These are phyloP conservation scores for Neosalanx taihuensis DNA, from an alignment of 2,797 vertebrate genomes.

Conservation along the genomic window DNA sequence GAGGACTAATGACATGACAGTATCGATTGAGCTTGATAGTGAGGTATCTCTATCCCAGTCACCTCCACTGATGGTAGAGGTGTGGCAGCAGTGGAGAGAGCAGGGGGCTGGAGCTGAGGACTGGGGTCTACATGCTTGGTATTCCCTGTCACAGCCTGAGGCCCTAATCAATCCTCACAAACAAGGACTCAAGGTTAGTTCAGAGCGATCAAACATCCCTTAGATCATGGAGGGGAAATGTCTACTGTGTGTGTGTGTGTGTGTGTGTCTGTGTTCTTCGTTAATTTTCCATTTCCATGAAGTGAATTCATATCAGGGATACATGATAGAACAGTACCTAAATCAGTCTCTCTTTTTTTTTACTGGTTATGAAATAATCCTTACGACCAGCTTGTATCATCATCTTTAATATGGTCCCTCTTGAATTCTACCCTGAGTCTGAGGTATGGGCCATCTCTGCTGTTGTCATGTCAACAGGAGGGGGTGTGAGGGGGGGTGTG, in stretches of 20 bases:
- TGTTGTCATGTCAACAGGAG: no score
- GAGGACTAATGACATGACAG: slow-evolving; percentile 61
- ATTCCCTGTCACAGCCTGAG: slow-evolving; percentile 34
- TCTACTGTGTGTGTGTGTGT: slow-evolving; percentile 10
- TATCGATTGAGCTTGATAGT: slow-evolving; percentile 57
- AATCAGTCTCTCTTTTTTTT: no score
- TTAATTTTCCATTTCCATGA: no score
- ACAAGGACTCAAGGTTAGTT: slow-evolving; percentile 44
- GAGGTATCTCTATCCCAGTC: slow-evolving; percentile 46
- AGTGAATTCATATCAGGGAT: no score
- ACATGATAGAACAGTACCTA: no score
- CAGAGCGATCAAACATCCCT: background rate
- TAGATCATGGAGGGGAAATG: background rate
- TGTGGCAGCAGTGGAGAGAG: no score
- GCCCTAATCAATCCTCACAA: slow-evolving; percentile 47
- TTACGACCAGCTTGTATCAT: no score
- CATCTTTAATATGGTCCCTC: no score
- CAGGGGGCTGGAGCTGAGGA: slow-evolving; percentile 9
- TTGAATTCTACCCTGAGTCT: no score
- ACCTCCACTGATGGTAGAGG: background rate
- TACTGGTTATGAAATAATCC: no score
- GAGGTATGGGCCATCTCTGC: no score
- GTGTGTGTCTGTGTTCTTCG: background rate
- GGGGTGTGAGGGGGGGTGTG: background rate
- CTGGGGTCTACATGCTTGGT: slow-evolving; percentile 50